Percentiles rank a stretch among this genome's conserved stretches.
phyloP scores from a whole-genome alignment of 2,797 vertebrate species.

The Lacerta viridis region DNA sequence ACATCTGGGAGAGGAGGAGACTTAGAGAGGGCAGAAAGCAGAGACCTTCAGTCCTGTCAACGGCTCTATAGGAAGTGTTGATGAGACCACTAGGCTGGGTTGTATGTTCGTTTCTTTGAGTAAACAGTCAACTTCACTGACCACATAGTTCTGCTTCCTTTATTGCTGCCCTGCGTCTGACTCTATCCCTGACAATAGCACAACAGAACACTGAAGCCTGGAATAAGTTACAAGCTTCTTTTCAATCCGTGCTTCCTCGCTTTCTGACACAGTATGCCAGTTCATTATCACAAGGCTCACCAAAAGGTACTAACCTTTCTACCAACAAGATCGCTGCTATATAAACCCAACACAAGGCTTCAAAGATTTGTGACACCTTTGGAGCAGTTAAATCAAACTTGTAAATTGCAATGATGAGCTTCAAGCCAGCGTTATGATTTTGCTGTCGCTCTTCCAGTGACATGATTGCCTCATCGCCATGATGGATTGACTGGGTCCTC shows the following conservation, averaged over 20 bases:
- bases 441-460: not conserved
- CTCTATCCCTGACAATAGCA: too few relatives aligned
- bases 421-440: not conserved
- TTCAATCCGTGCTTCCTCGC: not conserved
- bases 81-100: too few relatives aligned
- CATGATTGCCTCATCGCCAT: not conserved
- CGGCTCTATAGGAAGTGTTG: too few relatives aligned
- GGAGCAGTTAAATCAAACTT: conserved; percentile 25
- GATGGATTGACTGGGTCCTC: not conserved
- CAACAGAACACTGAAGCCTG: not conserved
- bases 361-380: not conserved
- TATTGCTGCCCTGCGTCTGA: too few relatives aligned
- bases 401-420: conserved; percentile 25
- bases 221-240: not conserved
- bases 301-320: not conserved
- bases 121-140: too few relatives aligned
- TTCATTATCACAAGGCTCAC: not conserved
- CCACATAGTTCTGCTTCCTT: too few relatives aligned
- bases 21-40: too few relatives aligned
- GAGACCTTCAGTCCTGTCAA: too few relatives aligned
- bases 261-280: not conserved
- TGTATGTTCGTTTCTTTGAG: too few relatives aligned
- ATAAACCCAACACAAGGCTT: not conserved
- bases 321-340: not conserved
- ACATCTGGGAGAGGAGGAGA: too few relatives aligned